Percentiles rank a stretch among this genome's conserved stretches.
phyloP scores from a whole-genome alignment of 1,140 invertebrate species.

The Drosophila repleta region DNA sequence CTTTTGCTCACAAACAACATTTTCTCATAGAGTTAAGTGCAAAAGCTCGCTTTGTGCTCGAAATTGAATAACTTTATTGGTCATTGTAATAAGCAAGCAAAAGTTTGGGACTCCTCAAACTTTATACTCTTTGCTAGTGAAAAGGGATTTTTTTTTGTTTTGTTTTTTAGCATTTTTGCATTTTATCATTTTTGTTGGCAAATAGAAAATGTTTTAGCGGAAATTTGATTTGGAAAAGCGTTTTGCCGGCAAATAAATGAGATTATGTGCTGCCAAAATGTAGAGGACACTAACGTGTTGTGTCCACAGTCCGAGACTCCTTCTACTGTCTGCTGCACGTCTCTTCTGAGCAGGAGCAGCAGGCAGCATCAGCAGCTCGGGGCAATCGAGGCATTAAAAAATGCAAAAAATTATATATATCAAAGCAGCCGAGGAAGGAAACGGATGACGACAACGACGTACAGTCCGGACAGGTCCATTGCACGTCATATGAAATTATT shows the following conservation, averaged over 20 bases:
- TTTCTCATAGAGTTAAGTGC: conserved; percentile 6
- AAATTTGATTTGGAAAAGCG: conserved; percentile 83
- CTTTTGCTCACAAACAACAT: not conserved
- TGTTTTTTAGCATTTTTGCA: conserved; percentile 37
- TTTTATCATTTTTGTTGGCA: conserved; percentile 52
- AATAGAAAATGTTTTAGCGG: conserved; percentile 80
- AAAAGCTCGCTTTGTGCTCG: conserved; percentile 1
- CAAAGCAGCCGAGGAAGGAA: conserved; percentile 66
- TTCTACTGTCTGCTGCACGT: not conserved
- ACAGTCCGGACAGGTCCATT: conserved; percentile 32
- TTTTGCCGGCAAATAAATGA: conserved; percentile 81
- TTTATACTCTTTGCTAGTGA: conserved; percentile 1
- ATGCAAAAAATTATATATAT: conserved; percentile 81
- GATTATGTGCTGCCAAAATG: conserved; percentile 82
- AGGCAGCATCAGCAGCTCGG: conserved; percentile 23
- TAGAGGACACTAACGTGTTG: conserved; percentile 63
- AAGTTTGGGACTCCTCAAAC: not conserved
- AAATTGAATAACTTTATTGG: conserved; percentile 19
- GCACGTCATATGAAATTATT: conserved; percentile 81
- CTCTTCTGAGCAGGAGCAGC: not conserved
- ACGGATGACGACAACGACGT: conserved; percentile 24
- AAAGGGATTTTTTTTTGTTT: conserved; percentile 31
- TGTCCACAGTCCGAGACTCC: conserved; percentile 20
- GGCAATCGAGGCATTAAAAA: conserved; percentile 80
- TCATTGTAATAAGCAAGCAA: conserved; percentile 7